Conservation (phyloP, 2,113 vertebrate genomes). For the Ammospiza caudacuta region DNA sequence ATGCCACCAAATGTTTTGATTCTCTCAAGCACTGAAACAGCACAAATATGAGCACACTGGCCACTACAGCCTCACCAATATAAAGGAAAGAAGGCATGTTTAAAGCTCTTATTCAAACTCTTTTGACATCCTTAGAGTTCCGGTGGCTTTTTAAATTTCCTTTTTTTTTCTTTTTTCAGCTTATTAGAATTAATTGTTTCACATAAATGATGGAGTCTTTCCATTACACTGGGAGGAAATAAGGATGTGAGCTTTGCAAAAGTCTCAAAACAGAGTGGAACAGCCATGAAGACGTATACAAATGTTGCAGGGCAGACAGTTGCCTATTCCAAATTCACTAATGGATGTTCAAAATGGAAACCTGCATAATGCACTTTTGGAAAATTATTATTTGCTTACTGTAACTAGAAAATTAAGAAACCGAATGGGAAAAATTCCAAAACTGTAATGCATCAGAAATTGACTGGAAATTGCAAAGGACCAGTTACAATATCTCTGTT, state of each 20-base stretch:
- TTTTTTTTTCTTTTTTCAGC: not conserved
- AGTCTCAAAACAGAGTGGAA: not conserved
- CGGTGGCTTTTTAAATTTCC: rapidly evolving
- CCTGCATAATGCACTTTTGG: not conserved
- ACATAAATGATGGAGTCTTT: not conserved
- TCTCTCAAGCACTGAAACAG: not conserved
- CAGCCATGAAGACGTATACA: not conserved
- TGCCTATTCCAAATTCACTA: not conserved
- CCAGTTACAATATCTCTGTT: not conserved
- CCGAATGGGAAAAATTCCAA: not conserved
- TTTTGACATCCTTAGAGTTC: not conserved
- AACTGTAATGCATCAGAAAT: not conserved
- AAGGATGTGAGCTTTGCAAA: not conserved
- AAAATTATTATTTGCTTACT: not conserved
- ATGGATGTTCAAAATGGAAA: not conserved
- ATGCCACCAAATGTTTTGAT: not conserved
- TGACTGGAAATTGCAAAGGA: not conserved
- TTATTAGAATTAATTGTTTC: not conserved
- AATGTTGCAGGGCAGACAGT: not conserved
- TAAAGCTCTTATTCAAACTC: not conserved
- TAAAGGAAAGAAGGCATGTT: not conserved
- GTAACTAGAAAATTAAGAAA: not conserved
- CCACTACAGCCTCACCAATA: not conserved
- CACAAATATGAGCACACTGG: not conserved
- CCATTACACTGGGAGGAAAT: not conserved